These are phyloP conservation scores for Acronicta aceris DNA, from an alignment of 2,888 invertebrate species.

Conservation along the genomic window DNA sequence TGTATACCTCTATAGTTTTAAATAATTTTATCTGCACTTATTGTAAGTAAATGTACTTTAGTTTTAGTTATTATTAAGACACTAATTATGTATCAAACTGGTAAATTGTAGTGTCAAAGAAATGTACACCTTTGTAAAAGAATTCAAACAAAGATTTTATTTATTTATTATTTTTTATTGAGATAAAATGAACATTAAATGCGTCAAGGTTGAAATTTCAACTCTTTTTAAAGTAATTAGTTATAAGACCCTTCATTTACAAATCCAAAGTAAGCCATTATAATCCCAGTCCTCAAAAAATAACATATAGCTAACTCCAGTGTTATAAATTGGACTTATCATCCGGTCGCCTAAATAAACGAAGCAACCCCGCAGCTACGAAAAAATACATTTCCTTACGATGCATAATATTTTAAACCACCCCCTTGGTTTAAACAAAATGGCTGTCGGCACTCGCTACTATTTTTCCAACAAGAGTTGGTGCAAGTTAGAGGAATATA, in stretches of 20 bases:
- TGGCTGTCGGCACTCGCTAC: constrained; percentile 86
- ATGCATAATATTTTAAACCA: constrained; percentile 87
- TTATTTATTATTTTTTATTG: too few relatives aligned
- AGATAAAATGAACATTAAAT: background rate
- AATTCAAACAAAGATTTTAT: too few relatives aligned
- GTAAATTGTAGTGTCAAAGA: too few relatives aligned
- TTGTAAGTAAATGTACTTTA: too few relatives aligned
- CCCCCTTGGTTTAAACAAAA: constrained; percentile 85
- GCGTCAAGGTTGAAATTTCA: background rate
- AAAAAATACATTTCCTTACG: constrained; percentile 83
- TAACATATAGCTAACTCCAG: constrained; percentile 59
- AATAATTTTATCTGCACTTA: too few relatives aligned
- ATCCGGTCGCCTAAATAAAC: constrained; percentile 66
- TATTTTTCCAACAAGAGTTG: constrained; percentile 76
- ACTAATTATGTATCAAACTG: too few relatives aligned
- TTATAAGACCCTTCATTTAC: background rate
- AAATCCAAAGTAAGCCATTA: constrained; percentile 15
- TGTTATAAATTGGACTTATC: constrained; percentile 76
- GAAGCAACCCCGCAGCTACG: constrained; percentile 62
- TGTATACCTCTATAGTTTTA: too few relatives aligned
- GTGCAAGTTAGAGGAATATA: constrained; percentile 56
- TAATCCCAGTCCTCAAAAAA: constrained; percentile 33
- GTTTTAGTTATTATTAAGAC: too few relatives aligned
- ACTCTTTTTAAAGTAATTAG: background rate
- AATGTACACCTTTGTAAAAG: too few relatives aligned